A percentile compares a stretch with the other conserved stretches of the same genome.
Conservation (phyloP, 2,888 invertebrate genomes). For the Caenorhabditis macrosperma region DNA sequence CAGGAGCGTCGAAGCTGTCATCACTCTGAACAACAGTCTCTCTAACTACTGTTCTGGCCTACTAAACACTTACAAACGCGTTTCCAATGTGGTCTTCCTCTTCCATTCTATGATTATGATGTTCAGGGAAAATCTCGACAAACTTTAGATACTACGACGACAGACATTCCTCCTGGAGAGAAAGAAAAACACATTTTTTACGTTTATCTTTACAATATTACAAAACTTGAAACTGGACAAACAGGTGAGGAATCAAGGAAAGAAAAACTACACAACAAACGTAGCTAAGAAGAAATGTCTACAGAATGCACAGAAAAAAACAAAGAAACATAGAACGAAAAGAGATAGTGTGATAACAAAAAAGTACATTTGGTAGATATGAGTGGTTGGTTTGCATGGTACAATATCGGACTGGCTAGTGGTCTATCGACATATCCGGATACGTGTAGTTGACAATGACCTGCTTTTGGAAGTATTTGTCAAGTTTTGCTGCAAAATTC, state of each 20-base stretch:
- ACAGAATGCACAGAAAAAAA: slow-evolving; percentile 47
- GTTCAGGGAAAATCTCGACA: background rate
- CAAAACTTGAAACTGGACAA: slow-evolving; percentile 14
- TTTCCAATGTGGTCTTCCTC: slow-evolving; percentile 15
- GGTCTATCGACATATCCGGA: background rate
- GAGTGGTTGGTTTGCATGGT: slow-evolving; percentile 43
- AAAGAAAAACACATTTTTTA: slow-evolving; percentile 6
- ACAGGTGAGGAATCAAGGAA: background rate
- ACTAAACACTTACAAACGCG: slow-evolving; percentile 15
- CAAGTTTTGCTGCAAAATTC: slow-evolving; percentile 74
- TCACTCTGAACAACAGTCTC: background rate
- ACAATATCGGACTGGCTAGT: slow-evolving; percentile 38
- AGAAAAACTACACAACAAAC: slow-evolving; percentile 19
- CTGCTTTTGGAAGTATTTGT: slow-evolving; percentile 77
- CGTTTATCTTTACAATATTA: slow-evolving; percentile 8
- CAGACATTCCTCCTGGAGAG: background rate
- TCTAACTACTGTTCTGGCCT: background rate
- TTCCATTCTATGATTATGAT: slow-evolving; percentile 2
- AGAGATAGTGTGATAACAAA: slow-evolving; percentile 21
- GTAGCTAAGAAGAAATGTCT: slow-evolving; percentile 26
- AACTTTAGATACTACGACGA: background rate
- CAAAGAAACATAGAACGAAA: background rate
- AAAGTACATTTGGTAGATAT: slow-evolving; percentile 42
- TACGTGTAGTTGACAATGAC: slow-evolving; percentile 38
- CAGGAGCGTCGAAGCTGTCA: slow-evolving; percentile 29